Evolutionary conservation across 2,797 vertebrate genomes (phyloP), one percentile per base, ranked within the genome.

Genomic region (Pachyuromys duprasi): DNA sequence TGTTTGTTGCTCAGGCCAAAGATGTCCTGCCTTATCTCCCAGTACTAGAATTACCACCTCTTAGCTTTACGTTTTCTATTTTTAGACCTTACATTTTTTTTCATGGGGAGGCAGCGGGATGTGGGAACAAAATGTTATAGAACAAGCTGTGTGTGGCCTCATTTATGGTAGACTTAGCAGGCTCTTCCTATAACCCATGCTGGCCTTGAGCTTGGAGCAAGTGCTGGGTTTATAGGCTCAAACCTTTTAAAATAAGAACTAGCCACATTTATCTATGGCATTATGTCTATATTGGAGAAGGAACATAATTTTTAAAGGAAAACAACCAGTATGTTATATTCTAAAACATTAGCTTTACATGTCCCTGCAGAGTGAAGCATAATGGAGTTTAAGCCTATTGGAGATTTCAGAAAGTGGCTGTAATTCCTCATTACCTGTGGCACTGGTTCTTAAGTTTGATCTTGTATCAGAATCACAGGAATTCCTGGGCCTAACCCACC

Each of bases 401-500:
- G 79, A 49, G 49, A 49, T 67, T 45, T 91, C 17, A 94, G 88
- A 83, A 18, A 60, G 49, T 90, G 69, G 22, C 65, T 96, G 67
- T 55, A 90, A 84, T 92, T 90, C 49, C 8, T 89, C 36, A 20
- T 39, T 26, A 42, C 39, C 45, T 90, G 42, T 55, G 65, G 14
- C 53, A 65, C 9, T 95, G 69, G 9, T 82, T 70, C 45, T 92
- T 39, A 76, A 20, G 74, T n/a, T 89, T 62, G 14, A 86, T 96
- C 67, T 89, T 96, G 39, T 26, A 70, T 89, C 90, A 87, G 7
- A 94, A 87, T 94, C 31, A 95, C 63, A 81, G 22, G 62, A 39
- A 94, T 86, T 70, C n/a, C 90, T 82, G 79, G 45, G 15, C 36
- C 28, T 22, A 7, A 49, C 18, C 31, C 63, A 33, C 31, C 42